Conservation (phyloP, 2,797 vertebrate species). For the Xerus rutilus region DNA sequence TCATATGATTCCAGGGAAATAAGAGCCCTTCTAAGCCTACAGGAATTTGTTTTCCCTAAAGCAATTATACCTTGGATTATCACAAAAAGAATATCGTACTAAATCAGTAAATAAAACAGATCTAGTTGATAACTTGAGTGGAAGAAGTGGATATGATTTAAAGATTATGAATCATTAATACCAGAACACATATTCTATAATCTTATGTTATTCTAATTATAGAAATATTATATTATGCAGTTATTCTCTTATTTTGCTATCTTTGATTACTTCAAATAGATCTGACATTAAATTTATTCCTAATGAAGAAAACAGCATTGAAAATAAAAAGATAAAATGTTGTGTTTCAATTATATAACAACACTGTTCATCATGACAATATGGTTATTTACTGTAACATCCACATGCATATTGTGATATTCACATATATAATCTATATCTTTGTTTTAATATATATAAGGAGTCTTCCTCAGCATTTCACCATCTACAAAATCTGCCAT, state of each 20-base stretch:
- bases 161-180: constrained; percentile 9
- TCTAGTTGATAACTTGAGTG: constrained; percentile 24
- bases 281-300: background rate
- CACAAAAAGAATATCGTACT: background rate
- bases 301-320: background rate
- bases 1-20: background rate
- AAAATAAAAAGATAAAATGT: background rate
- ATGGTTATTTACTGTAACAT: background rate
- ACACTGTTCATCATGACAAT: background rate
- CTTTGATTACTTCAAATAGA: background rate
- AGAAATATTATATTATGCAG: background rate
- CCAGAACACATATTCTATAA: background rate
- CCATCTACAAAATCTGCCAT: background rate
- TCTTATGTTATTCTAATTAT: constrained; percentile 27
- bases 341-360: background rate
- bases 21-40: background rate
- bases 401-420: background rate
- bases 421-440: background rate
- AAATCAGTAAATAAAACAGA: background rate
- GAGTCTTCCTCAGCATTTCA: background rate
- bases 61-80: constrained; percentile 21
- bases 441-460: background rate
- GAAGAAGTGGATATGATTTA: background rate
- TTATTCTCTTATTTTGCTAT: background rate
- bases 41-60: constrained; percentile 46